phyloP scores from a whole-genome alignment of 2,888 invertebrate species.

The Melangyna quadrimaculata region DNA sequence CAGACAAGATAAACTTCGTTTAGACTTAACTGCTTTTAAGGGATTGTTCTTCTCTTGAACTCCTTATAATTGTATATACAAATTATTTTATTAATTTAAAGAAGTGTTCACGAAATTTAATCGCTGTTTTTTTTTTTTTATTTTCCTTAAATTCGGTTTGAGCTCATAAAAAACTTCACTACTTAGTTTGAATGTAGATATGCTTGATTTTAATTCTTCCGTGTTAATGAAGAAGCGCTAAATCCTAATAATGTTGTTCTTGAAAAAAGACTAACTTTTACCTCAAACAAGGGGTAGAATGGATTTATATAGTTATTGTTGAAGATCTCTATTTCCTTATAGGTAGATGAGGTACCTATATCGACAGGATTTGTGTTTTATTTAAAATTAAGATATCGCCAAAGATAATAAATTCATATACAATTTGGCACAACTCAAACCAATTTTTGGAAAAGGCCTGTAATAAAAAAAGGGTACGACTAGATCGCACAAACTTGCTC shows the following conservation, averaged over 20 bases:
- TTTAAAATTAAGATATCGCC: conserved; percentile 19
- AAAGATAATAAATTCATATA: conserved; percentile 46
- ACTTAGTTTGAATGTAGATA: too few relatives aligned
- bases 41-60: background rate
- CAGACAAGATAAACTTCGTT: background rate
- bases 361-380: background rate
- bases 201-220: too few relatives aligned
- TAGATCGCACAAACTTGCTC: too few relatives aligned
- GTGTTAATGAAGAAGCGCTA: background rate
- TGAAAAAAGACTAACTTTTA: background rate
- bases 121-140: too few relatives aligned
- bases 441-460: conserved; percentile 35
- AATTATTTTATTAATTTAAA: too few relatives aligned
- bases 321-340: background rate
- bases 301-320: conserved; percentile 18
- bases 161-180: too few relatives aligned
- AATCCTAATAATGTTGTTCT: too few relatives aligned
- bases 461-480: background rate
- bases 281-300: background rate
- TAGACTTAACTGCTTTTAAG: background rate
- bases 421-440: conserved; percentile 46
- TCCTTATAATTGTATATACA: background rate
- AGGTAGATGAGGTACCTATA: background rate
- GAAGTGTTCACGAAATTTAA: too few relatives aligned
- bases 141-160: too few relatives aligned